A percentile compares a stretch with the other conserved stretches of the same genome.
Evolutionary conservation across 2,113 vertebrate species (phyloP).

Genomic region (Salvelinus alpinus): DNA sequence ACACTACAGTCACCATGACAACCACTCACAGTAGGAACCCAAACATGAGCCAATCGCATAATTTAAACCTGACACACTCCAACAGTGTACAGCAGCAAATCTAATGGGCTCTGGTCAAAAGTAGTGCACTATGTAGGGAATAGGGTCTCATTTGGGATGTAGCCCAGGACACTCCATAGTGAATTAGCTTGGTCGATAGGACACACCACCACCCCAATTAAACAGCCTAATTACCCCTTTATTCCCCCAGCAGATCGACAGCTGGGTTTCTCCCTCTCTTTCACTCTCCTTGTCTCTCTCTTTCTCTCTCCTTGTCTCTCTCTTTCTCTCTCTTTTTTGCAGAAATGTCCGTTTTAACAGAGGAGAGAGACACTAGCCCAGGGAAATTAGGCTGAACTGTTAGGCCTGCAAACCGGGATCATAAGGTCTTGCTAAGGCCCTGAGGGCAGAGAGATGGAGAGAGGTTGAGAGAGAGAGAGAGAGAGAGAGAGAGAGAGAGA

Average conservation of each 20-base stretch:
- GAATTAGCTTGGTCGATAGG: conserved; percentile 16
- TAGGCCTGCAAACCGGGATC: not conserved
- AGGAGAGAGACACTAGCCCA: conserved; percentile 7
- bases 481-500: not conserved
- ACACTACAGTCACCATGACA: not conserved
- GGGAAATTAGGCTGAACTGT: conserved; percentile 10
- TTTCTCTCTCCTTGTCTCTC: conserved; percentile 4
- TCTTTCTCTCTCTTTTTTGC: not conserved
- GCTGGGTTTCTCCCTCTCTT: conserved; percentile 23
- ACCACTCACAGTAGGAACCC: not conserved
- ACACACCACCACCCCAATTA: conserved; percentile 42
- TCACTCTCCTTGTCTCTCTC: conserved; percentile 6
- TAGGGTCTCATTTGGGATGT: too few relatives aligned
- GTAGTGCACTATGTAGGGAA: too few relatives aligned
- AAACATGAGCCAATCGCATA: not conserved
- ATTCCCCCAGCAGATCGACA: conserved; percentile 25
- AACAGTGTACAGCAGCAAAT: conserved; percentile 1
- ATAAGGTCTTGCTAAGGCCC: not conserved
- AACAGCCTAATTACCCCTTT: conserved; percentile 21
- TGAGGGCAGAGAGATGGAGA: conserved; percentile 4
- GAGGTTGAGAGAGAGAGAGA: not conserved
- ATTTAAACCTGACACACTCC: not conserved
- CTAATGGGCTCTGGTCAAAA: not conserved
- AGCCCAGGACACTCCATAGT: not conserved
- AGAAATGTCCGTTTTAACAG: conserved; percentile 15